phyloP scores from a whole-genome alignment of 2,113 vertebrate genomes.

The Lamprotornis superbus region DNA sequence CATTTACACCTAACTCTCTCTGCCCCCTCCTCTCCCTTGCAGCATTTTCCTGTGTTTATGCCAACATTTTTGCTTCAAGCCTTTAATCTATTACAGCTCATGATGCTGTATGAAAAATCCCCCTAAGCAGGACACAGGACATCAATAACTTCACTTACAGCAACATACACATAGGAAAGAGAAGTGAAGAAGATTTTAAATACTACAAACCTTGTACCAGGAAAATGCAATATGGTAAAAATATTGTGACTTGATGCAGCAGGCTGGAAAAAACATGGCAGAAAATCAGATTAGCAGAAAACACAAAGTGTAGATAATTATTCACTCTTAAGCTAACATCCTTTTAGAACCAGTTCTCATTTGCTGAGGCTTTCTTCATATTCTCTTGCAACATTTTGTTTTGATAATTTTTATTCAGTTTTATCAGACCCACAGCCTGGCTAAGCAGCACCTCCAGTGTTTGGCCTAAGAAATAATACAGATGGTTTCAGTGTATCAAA shows the following conservation, averaged over 20 bases:
- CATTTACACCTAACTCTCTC: not conserved
- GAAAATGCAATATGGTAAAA: conserved; percentile 28
- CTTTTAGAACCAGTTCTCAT: not conserved
- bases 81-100: not conserved
- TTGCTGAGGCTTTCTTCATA: not conserved
- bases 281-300: not conserved
- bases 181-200: not conserved
- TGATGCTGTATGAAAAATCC: not conserved
- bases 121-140: not conserved
- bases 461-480: not conserved
- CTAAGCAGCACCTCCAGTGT: not conserved
- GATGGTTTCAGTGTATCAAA: not conserved
- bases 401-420: not conserved
- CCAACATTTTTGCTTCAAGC: not conserved
- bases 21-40: not conserved
- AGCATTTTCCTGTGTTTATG: not conserved
- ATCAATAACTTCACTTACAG: not conserved
- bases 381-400: not conserved
- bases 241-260: not conserved
- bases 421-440: not conserved
- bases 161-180: not conserved
- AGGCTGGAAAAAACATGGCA: not conserved
- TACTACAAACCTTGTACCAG: conserved; percentile 47
- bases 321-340: not conserved
- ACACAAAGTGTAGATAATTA: not conserved